Conservation (phyloP, 2,888 invertebrate species). For the Siphonodentalium dalli region DNA sequence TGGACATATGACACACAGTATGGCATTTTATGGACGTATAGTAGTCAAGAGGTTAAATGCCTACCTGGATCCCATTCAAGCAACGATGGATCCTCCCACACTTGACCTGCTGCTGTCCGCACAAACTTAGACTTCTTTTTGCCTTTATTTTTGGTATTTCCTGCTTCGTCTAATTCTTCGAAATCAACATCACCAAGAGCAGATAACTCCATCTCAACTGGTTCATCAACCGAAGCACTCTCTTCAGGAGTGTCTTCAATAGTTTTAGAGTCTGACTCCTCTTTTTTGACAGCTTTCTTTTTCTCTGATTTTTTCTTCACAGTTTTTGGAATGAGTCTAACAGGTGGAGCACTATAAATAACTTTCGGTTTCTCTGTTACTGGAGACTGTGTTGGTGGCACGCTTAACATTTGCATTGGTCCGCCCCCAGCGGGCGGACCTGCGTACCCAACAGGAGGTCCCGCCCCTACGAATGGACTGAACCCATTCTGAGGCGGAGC, state of each 20-base stretch:
- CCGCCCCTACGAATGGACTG: slow-evolving; percentile 18
- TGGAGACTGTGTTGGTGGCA: slow-evolving; percentile 8
- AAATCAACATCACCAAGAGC: slow-evolving; percentile 13
- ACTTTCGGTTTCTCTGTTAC: slow-evolving; percentile 48
- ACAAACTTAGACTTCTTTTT: slow-evolving; percentile 78
- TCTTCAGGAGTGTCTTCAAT: slow-evolving; percentile 1
- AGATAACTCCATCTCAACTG: slow-evolving; percentile 1
- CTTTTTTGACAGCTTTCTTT: slow-evolving; percentile 14
- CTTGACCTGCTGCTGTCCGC: slow-evolving; percentile 89
- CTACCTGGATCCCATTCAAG: slow-evolving; percentile 91
- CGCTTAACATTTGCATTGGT: too few species aligned
- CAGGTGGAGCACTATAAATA: slow-evolving; percentile 57
- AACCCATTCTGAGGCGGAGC: slow-evolving; percentile 2
- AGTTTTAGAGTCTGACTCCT: not conserved
- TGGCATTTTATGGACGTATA: too few species aligned
- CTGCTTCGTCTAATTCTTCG: slow-evolving; percentile 31
- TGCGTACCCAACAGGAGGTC: slow-evolving; percentile 14
- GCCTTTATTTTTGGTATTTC: slow-evolving; percentile 66
- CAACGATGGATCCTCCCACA: slow-evolving; percentile 95
- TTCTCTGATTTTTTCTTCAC: slow-evolving; percentile 37
- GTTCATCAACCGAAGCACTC: not conserved
- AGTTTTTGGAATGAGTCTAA: slow-evolving; percentile 41
- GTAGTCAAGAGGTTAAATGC: too few species aligned
- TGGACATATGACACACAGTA: too few species aligned
- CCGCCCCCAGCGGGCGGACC: slow-evolving; percentile 31